Evolutionary conservation across 1,140 invertebrate species (phyloP).

Genomic region (Paracyclopina nana): DNA sequence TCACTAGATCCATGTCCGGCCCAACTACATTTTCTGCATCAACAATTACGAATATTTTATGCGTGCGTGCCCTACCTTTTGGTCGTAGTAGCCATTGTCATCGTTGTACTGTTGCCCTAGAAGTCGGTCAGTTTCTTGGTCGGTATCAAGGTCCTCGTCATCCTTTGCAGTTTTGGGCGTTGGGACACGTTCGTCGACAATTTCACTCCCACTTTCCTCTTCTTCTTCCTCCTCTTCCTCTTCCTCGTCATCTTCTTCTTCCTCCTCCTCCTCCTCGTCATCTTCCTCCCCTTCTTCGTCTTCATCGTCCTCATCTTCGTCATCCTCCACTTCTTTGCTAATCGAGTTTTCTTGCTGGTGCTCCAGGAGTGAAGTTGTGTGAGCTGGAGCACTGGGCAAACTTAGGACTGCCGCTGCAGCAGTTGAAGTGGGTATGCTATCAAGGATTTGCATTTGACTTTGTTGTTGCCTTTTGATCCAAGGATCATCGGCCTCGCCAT

Average conservation of each 20-base stretch:
- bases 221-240: conserved; percentile 9
- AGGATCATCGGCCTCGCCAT: neutral
- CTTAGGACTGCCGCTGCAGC: neutral
- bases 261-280: conserved; percentile 8
- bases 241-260: conserved; percentile 11
- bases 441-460: neutral
- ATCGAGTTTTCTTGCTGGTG: neutral
- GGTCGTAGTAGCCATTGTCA: conserved; percentile 72
- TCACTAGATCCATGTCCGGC: too few species aligned
- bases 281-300: conserved; percentile 2
- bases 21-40: too few species aligned
- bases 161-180: conserved; percentile 15
- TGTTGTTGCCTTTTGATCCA: neutral
- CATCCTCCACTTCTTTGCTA: neutral
- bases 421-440: neutral
- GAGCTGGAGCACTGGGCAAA: neutral
- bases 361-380: neutral
- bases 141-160: conserved; percentile 41
- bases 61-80: conserved; percentile 37
- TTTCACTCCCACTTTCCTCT: neutral
- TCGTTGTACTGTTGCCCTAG: conserved; percentile 60
- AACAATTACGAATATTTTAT: too few species aligned
- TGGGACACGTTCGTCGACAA: conserved; percentile 7
- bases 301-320: neutral
- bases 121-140: conserved; percentile 35